Conservation (phyloP, 2,888 invertebrate genomes). For the Papilio demoleus region DNA sequence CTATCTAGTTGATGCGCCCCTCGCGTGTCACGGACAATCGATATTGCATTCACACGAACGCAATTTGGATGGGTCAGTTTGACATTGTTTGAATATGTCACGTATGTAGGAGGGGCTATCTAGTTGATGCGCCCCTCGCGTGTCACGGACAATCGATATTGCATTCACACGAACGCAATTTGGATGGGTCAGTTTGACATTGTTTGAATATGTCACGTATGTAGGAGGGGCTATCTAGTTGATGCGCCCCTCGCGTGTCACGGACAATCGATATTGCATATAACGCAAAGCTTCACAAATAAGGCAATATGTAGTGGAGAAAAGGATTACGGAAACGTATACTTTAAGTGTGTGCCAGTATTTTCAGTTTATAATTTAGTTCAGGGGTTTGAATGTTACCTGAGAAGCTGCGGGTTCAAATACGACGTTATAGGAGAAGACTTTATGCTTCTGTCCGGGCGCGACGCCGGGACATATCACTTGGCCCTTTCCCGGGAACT, state of each 20-base stretch:
- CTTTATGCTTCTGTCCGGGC: slow-evolving; percentile 88
- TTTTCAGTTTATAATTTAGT: too few relatives aligned
- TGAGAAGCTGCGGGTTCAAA: slow-evolving; percentile 96
- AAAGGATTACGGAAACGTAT: too few relatives aligned
- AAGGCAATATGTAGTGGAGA: too few relatives aligned
- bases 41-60: slow-evolving; percentile 14
- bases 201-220: slow-evolving; percentile 28
- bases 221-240: slow-evolving; percentile 24
- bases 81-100: slow-evolving; percentile 31
- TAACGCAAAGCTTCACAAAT: too few relatives aligned
- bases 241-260: slow-evolving; percentile 38
- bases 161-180: neutral
- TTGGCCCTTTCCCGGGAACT: slow-evolving; percentile 96
- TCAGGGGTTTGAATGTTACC: slow-evolving; percentile 49
- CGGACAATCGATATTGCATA: slow-evolving; percentile 25
- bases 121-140: slow-evolving; percentile 36
- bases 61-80: too few relatives aligned
- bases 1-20: slow-evolving; percentile 32
- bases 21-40: slow-evolving; percentile 34
- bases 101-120: slow-evolving; percentile 21
- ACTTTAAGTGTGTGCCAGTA: too few relatives aligned
- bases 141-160: slow-evolving; percentile 31
- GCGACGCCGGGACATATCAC: slow-evolving; percentile 85
- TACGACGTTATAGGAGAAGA: slow-evolving; percentile 97
- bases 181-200: too few relatives aligned